Base-by-base conservation (phyloP, 2,888 invertebrate genomes). In the Patella pellucida region DNA sequence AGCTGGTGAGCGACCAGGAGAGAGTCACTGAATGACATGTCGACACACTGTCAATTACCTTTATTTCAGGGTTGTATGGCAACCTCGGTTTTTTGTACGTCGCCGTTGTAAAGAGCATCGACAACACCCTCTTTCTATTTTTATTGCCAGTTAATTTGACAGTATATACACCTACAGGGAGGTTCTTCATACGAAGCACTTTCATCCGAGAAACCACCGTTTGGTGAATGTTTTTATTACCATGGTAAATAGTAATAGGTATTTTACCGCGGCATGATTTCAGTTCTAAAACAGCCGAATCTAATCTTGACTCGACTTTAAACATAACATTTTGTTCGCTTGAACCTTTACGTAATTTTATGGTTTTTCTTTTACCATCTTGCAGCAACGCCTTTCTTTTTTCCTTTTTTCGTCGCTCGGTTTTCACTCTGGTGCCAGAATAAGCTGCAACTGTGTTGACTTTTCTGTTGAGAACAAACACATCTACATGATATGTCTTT, bases 381-480 rank as follows among this genome's bases (percentile, higher is more conserved):
- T 82, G 81, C 27, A 86, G 73, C 31, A 79, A 74, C 71, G 79
- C 74, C 74, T 71, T 82, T 70, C 51, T 76, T 73, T 41, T 41
- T 15, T 50, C 27, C 15, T 56, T 23, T 74, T 78, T 81, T 70
- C 79, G 72, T 67, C 75, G 73, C 23, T 82, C 84, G 15, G 86
- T 86, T 76, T 81, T 85, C 16, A 86, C 83, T 27, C 56, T 77
- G 2, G 85, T 76, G 67, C 92, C 91, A n/a, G 91, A 92, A 82
- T 92, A 93, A 0, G 92, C 91, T 78, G 92, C 92, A 16, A 92
- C 92, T 52, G 92, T 89, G 80, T 93, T 92, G 7, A 93, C 92
- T 68, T 90, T 88, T 69, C 86, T 90, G 83, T 93, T 92, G 31
- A 92, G 90, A 3, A 93, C 92, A 86, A 93, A 93, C 23, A 93